A percentile compares a stretch with the other conserved stretches of the same genome.
Conservation (phyloP, 2,113 vertebrate species). For the Paralichthys olivaceus region DNA sequence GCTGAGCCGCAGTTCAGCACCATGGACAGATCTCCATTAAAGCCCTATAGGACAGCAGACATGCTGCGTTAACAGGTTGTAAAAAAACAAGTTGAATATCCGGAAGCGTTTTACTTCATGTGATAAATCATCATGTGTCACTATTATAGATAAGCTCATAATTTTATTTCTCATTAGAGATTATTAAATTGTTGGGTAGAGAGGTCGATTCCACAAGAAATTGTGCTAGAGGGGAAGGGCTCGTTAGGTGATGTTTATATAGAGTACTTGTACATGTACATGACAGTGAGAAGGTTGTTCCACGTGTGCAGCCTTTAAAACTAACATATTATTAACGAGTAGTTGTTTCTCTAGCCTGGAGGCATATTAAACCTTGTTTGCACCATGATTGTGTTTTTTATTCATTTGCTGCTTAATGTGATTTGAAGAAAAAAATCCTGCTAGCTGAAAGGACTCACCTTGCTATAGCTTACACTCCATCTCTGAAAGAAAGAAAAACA, state of each 20-base stretch:
- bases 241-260: no score
- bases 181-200: background rate
- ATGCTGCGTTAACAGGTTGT: constrained; percentile 72
- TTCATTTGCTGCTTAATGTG: constrained; percentile 38
- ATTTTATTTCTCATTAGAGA: background rate
- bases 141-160: background rate
- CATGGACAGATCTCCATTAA: constrained; percentile 20
- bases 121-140: background rate
- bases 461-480: background rate
- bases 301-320: constrained; percentile 14
- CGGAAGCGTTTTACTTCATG: constrained; percentile 1
- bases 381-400: constrained; percentile 32
- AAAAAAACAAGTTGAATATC: constrained; percentile 25
- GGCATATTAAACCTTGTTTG: constrained; percentile 16
- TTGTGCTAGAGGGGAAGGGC: background rate
- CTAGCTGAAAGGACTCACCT: constrained; percentile 35
- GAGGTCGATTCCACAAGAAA: background rate
- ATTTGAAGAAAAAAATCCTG: constrained; percentile 5
- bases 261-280: background rate
- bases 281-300: background rate
- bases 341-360: constrained; percentile 7
- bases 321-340: constrained; percentile 31
- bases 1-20: constrained; percentile 31
- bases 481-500: background rate
- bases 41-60: background rate